Evolutionary conservation across 2,888 invertebrate genomes (phyloP).

Genomic region (Caenorhabditis auriculariae): DNA sequence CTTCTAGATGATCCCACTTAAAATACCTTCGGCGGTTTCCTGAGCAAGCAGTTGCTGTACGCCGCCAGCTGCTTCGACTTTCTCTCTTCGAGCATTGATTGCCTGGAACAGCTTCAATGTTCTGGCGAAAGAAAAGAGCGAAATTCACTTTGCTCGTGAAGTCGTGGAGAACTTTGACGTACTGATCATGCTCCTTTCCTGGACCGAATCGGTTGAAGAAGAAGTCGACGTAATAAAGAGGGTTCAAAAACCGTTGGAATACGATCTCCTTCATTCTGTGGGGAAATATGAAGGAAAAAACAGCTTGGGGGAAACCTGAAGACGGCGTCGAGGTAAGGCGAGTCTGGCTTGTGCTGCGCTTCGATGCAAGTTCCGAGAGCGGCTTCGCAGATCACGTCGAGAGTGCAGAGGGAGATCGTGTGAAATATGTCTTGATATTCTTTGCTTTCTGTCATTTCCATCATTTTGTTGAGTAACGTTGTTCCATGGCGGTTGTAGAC

Average conservation of each 20-base stretch:
- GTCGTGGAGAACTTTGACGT: constrained; percentile 65
- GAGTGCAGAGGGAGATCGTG: constrained; percentile 65
- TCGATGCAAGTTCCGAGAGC: constrained; percentile 58
- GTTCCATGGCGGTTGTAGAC: constrained; percentile 66
- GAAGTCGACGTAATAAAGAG: constrained; percentile 66
- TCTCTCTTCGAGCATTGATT: constrained; percentile 40
- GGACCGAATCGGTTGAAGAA: constrained; percentile 64
- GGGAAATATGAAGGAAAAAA: not conserved
- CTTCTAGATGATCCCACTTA: no score
- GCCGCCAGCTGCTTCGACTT: constrained; percentile 52
- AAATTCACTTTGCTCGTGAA: constrained; percentile 64
- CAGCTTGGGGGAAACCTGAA: constrained; percentile 33
- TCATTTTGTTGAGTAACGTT: constrained; percentile 59
- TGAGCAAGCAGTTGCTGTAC: constrained; percentile 40
- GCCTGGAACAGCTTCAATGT: constrained; percentile 8
- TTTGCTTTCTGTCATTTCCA: constrained; percentile 34
- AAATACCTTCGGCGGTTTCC: constrained; percentile 40
- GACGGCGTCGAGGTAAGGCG: constrained; percentile 59
- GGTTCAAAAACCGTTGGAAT: constrained; percentile 64
- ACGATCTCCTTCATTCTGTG: constrained; percentile 57
- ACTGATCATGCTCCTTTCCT: constrained; percentile 65
- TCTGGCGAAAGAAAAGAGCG: not conserved
- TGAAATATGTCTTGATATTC: constrained; percentile 46
- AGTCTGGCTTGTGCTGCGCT: constrained; percentile 54
- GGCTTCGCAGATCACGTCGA: constrained; percentile 67